Conservation (phyloP, 1,140 invertebrate genomes). For the Antheraea pernyi region DNA sequence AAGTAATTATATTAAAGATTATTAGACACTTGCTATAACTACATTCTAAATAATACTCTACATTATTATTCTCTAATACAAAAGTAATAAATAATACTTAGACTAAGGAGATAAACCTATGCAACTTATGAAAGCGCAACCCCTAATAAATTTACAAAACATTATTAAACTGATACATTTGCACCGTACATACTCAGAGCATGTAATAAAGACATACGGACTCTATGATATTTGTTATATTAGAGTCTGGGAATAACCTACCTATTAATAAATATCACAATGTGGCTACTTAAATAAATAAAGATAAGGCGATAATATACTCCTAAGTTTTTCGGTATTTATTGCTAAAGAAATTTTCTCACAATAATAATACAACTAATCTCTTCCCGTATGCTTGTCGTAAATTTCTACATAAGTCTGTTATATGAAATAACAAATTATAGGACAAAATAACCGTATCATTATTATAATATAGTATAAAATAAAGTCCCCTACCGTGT, state of each 20-base stretch:
- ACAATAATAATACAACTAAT: background rate
- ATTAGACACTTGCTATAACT: constrained; percentile 3
- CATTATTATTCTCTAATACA: constrained; percentile 25
- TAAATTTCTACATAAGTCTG: background rate
- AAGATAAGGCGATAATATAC: constrained; percentile 49
- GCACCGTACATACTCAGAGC: background rate
- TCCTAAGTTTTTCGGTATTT: constrained; percentile 24
- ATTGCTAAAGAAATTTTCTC: constrained; percentile 48
- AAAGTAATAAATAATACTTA: constrained; percentile 35
- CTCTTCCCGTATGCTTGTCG: background rate
- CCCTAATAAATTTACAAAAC: background rate
- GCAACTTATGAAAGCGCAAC: constrained; percentile 35
- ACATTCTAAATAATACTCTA: constrained; percentile 5
- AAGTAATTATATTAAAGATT: constrained; percentile 18
- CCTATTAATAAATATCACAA: constrained; percentile 63
- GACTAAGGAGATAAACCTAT: constrained; percentile 33
- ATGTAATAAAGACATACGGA: background rate
- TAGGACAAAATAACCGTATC: no score
- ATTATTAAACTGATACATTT: no score
- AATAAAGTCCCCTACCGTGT: no score
- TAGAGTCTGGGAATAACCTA: background rate
- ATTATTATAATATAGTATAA: no score
- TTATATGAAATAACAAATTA: background rate
- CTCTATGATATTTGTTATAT: background rate
- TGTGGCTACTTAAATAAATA: constrained; percentile 61